Evolutionary conservation across 2,113 vertebrate genomes (phyloP).

Genomic region (Otus sunia): DNA sequence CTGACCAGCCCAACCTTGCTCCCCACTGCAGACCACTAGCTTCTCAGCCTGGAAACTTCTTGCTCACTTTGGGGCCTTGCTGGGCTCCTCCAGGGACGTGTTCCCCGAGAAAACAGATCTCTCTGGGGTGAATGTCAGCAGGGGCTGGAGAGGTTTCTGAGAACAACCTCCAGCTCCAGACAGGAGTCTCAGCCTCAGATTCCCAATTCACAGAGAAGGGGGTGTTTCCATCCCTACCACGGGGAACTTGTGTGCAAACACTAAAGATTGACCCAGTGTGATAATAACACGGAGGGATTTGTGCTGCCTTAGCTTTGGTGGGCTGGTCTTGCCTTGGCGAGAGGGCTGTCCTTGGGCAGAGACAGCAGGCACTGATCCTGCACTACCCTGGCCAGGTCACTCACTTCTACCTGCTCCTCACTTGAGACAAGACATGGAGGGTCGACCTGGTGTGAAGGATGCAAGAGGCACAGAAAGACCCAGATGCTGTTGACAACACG

Average conservation of each 20-base stretch:
- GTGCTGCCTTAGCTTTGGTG: neutral
- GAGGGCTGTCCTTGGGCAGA: neutral
- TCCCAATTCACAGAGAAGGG: neutral
- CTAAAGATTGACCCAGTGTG: fast-evolving
- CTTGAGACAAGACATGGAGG: neutral
- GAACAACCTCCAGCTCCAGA: neutral
- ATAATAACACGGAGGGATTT: no score
- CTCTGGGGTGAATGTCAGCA: neutral
- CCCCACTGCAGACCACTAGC: neutral
- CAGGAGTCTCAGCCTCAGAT: neutral
- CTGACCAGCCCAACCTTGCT: neutral
- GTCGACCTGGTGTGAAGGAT: neutral
- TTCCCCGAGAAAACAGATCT: neutral
- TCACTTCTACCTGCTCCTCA: neutral
- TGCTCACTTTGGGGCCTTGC: neutral
- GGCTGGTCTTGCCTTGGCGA: neutral
- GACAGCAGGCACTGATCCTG: neutral
- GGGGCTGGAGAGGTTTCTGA: neutral
- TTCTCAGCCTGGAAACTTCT: neutral
- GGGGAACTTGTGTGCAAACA: neutral
- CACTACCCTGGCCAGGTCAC: neutral
- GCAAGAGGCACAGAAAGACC: neutral
- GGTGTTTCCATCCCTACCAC: fast-evolving
- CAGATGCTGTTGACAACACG: neutral
- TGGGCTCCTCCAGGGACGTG: neutral